Evolutionary conservation across 2,113 vertebrate genomes (phyloP).

Genomic region (Atherinomorus stipes): DNA sequence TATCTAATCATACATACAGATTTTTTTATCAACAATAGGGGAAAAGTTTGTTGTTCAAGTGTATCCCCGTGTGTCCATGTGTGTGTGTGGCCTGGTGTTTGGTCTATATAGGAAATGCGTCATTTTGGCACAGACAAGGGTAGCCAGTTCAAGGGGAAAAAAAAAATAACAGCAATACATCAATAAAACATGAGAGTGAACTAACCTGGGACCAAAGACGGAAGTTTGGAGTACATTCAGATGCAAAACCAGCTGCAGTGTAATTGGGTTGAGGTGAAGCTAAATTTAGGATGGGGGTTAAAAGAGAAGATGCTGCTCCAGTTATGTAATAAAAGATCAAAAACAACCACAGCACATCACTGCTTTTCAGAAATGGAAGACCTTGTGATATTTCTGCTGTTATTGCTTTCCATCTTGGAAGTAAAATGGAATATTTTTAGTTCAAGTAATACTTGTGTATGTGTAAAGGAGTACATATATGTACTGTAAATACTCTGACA

Average conservation of each 20-base stretch:
- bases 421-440: neutral
- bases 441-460: no score
- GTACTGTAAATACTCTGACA: no score
- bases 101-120: constrained; percentile 18
- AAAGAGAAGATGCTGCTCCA: constrained; percentile 1
- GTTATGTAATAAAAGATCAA: constrained; percentile 39
- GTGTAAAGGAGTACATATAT: no score
- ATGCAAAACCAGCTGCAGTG: constrained; percentile 22
- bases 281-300: constrained; percentile 5
- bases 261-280: constrained; percentile 33
- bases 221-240: constrained; percentile 33
- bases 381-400: neutral
- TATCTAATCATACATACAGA: neutral
- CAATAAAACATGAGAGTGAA: constrained; percentile 69
- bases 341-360: constrained; percentile 9
- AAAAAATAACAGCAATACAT: constrained; percentile 50
- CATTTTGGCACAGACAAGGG: constrained; percentile 1
- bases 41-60: neutral
- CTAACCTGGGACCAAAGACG: constrained; percentile 46
- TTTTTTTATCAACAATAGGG: neutral
- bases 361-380: neutral
- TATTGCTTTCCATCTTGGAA: neutral
- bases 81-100: constrained; percentile 4
- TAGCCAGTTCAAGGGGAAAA: constrained; percentile 8
- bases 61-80: constrained; percentile 3